Conservation (phyloP, 2,113 vertebrate genomes). For the Rhizomys pruinosus region DNA sequence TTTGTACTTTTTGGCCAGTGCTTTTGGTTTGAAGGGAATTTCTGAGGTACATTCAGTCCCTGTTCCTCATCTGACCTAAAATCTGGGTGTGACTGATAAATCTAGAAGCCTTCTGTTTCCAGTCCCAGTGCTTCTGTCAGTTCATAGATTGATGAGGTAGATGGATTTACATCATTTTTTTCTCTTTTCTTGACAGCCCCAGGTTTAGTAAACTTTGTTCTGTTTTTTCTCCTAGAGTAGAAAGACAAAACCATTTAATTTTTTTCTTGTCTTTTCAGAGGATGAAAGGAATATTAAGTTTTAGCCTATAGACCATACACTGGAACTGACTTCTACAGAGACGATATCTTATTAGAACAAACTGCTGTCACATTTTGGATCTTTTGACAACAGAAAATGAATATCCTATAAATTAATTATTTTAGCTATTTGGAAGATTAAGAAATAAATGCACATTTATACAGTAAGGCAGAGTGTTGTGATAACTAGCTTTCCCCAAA, state of each 20-base stretch:
- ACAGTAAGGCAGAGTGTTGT: not conserved
- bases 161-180: slow-evolving; percentile 36
- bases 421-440: not conserved
- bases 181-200: not conserved
- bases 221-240: slow-evolving; percentile 19
- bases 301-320: slow-evolving; percentile 12
- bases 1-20: too few relatives aligned
- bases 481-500: not conserved
- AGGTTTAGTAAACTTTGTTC: slow-evolving; percentile 41
- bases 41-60: slow-evolving; percentile 5
- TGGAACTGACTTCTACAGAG: not conserved
- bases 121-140: not conserved
- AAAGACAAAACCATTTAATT: not conserved
- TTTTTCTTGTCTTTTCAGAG: slow-evolving; percentile 36
- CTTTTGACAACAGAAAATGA: slow-evolving; percentile 14
- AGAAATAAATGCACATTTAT: slow-evolving; percentile 11
- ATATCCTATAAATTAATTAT: not conserved
- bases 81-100: slow-evolving; percentile 37
- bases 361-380: not conserved
- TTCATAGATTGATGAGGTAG: not conserved
- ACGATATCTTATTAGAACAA: not conserved
- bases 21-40: slow-evolving; percentile 32
- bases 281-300: not conserved
- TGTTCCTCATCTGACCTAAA: slow-evolving; percentile 20
- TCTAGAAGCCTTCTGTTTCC: slow-evolving; percentile 38